Percentiles rank a stretch among this genome's conserved stretches.
These are phyloP conservation scores for Eurytoma adleriae DNA, from an alignment of 2,888 invertebrate genomes.

Conservation along the genomic window DNA sequence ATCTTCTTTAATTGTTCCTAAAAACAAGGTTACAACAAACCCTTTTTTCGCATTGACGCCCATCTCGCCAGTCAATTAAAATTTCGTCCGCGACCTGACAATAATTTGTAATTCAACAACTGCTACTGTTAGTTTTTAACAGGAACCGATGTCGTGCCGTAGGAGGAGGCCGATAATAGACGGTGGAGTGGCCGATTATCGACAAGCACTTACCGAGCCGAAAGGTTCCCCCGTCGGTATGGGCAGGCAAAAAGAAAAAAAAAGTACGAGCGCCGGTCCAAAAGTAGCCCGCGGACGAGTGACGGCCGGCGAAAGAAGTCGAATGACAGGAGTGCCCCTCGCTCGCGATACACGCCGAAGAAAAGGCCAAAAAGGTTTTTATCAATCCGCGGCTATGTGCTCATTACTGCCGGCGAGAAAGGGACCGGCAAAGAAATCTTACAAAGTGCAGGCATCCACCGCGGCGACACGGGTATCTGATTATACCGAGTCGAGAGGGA, in stretches of 20 bases:
- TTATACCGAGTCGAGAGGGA: slow-evolving; percentile 13
- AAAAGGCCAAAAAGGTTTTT: slow-evolving; percentile 18
- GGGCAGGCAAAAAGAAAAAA: not conserved
- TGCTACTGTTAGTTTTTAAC: not conserved
- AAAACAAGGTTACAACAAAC: too few relatives aligned
- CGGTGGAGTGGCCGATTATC: not conserved
- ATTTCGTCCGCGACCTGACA: too few relatives aligned
- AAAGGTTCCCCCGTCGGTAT: not conserved
- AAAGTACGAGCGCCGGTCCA: not conserved
- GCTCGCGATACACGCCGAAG: not conserved
- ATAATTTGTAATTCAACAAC: not conserved
- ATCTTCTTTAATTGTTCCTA: too few relatives aligned
- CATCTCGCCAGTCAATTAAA: too few relatives aligned
- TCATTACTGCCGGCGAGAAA: slow-evolving; percentile 28
- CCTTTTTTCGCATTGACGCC: too few relatives aligned
- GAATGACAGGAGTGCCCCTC: not conserved
- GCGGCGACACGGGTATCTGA: slow-evolving; percentile 28
- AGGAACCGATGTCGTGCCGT: not conserved
- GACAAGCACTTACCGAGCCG: not conserved
- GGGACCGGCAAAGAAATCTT: slow-evolving; percentile 4
- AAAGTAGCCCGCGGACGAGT: not conserved
- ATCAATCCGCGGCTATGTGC: slow-evolving; percentile 22
- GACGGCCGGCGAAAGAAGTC: not conserved
- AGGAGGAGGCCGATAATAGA: not conserved
- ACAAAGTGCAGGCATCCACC: slow-evolving; percentile 18